Percentiles rank a stretch among this genome's conserved stretches.
Conservation (phyloP, 1,140 invertebrate genomes). For the Camponotus floridanus region DNA sequence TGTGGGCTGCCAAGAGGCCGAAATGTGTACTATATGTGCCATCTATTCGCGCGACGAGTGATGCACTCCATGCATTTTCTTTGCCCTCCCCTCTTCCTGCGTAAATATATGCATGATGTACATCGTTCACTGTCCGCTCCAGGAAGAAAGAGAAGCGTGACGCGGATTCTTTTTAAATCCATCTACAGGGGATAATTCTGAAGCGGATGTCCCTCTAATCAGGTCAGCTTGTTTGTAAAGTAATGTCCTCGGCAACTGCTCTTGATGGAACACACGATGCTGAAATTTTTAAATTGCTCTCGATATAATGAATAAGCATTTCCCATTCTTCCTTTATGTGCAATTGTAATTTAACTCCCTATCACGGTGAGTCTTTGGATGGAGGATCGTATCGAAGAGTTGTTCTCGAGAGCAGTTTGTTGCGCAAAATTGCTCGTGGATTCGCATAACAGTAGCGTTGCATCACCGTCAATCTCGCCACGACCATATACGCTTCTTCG, state of each 20-base stretch:
- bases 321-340: neutral
- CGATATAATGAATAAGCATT: slow-evolving; percentile 35
- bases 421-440: slow-evolving; percentile 42
- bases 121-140: neutral
- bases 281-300: slow-evolving; percentile 49
- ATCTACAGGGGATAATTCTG: slow-evolving; percentile 57
- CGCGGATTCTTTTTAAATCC: slow-evolving; percentile 50
- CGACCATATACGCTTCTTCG: slow-evolving; percentile 75
- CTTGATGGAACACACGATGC: slow-evolving; percentile 13
- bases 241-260: slow-evolving; percentile 16
- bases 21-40: slow-evolving; percentile 27
- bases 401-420: slow-evolving; percentile 48
- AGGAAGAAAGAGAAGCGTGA: slow-evolving; percentile 45
- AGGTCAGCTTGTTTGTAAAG: slow-evolving; percentile 46
- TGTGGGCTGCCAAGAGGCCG: neutral
- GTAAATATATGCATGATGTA: slow-evolving; percentile 24
- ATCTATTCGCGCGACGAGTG: slow-evolving; percentile 69
- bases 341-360: slow-evolving; percentile 48
- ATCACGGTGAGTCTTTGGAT: neutral
- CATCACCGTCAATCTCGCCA: slow-evolving; percentile 67
- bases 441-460: slow-evolving; percentile 74
- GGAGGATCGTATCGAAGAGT: slow-evolving; percentile 47
- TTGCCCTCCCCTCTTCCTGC: neutral
- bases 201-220: slow-evolving; percentile 59
- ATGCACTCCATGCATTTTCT: slow-evolving; percentile 72